Percentiles rank a stretch among this genome's conserved stretches.
Conservation (phyloP, 1,140 invertebrate genomes). For the Chlorops oryzae region DNA sequence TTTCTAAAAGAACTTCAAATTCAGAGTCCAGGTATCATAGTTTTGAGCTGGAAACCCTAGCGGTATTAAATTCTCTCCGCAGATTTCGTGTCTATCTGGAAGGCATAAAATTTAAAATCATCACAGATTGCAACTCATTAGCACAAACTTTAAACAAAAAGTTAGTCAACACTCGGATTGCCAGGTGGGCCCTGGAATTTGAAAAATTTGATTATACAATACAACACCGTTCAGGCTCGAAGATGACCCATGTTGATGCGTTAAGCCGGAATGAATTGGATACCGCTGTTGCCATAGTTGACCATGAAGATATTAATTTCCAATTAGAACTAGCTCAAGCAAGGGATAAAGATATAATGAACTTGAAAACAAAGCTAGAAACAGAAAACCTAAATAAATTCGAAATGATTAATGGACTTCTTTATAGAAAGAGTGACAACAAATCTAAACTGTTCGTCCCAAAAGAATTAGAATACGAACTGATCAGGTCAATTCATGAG, state of each 20-base stretch:
- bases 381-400: neutral
- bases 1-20: conserved; percentile 39
- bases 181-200: conserved; percentile 32
- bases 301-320: conserved; percentile 6
- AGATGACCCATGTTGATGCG: conserved; percentile 34
- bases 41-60: conserved; percentile 51
- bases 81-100: conserved; percentile 51
- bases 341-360: neutral
- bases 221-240: conserved; percentile 11
- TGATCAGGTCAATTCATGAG: too few relatives aligned
- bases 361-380: conserved; percentile 4
- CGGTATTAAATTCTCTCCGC: conserved; percentile 49
- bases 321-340: conserved; percentile 5
- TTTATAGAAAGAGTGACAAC: neutral
- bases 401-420: conserved; percentile 7
- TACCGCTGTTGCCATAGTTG: neutral
- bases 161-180: conserved; percentile 35
- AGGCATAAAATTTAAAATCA: conserved; percentile 48
- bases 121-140: conserved; percentile 44
- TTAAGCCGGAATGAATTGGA: conserved; percentile 23
- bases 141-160: conserved; percentile 42
- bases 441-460: neutral
- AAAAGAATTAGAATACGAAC: too few relatives aligned
- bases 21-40: conserved; percentile 47
- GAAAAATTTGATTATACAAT: conserved; percentile 11